A percentile compares a stretch with the other conserved stretches of the same genome.
These are phyloP conservation scores for Brachylomia viminalis DNA, from an alignment of 2,888 invertebrate species.

Conservation along the genomic window DNA sequence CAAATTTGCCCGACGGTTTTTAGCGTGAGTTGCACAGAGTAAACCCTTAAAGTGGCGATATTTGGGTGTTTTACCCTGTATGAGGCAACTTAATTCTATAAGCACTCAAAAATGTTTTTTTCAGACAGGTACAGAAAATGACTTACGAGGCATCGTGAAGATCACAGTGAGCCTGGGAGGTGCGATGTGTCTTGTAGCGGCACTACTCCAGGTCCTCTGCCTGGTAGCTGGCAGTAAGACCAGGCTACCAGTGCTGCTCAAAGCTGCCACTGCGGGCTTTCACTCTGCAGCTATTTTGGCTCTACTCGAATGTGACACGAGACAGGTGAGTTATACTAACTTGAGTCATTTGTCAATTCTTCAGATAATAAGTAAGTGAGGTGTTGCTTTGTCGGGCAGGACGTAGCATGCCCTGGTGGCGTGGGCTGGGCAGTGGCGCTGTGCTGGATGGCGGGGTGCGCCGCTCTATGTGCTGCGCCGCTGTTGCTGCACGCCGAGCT, in stretches of 20 bases:
- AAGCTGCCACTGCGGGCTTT: slow-evolving; percentile 83
- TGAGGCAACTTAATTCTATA: not conserved
- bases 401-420: slow-evolving; percentile 89
- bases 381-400: slow-evolving; percentile 64
- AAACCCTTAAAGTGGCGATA: no score
- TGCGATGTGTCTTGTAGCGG: slow-evolving; percentile 84
- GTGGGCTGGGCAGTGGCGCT: slow-evolving; percentile 93
- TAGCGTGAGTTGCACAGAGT: no score
- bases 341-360: not conserved
- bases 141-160: slow-evolving; percentile 83
- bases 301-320: slow-evolving; percentile 83
- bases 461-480: slow-evolving; percentile 93
- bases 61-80: not conserved
- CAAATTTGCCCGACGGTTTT: no score
- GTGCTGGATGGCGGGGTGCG: slow-evolving; percentile 92
- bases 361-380: not conserved
- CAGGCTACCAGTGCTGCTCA: slow-evolving; percentile 79
- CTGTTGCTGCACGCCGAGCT: slow-evolving; percentile 93
- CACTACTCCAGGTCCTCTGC: slow-evolving; percentile 81
- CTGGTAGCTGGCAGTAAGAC: slow-evolving; percentile 77
- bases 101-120: slow-evolving; percentile 19
- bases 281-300: slow-evolving; percentile 84
- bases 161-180: slow-evolving; percentile 84
- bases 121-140: slow-evolving; percentile 85
- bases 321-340: slow-evolving; percentile 76